Evolutionary conservation across 2,888 invertebrate genomes (phyloP), one percentile per base, ranked within the genome.

Genomic region (Bhutanitis thaidina): DNA sequence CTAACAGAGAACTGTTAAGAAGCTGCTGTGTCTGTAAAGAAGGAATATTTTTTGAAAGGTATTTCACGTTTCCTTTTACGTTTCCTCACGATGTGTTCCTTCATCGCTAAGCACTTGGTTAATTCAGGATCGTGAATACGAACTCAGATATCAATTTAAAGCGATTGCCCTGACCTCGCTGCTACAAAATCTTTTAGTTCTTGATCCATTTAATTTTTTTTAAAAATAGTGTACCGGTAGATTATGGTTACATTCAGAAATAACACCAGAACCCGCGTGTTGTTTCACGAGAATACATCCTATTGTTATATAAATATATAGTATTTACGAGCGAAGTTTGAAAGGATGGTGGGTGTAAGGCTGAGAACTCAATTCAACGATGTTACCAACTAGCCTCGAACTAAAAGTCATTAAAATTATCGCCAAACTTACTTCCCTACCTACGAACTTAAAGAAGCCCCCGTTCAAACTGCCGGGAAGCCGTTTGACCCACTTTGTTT

Each of bases 321-420:
- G n/a, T n/a, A 40, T 45, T 35, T 45, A 44, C 35, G 45, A 51
- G 46, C 9, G 12, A 37, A 41, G 32, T 20, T 46, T n/a, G 14
- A 37, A 37, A 37, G 27, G n/a, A n/a, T n/a, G n/a, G n/a, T n/a
- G n/a, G 16, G 39, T 35, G 16, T 13, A 20, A 35, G 39, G 41
- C 41, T 20, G 3, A 27, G 4, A 15, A 15, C 35, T 15, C 47
- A 37, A 14, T 27, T 37, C 27, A 8, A 16, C 47, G 44, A 10
- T 27, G 47, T 34, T 39, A 4, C 14, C 40, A 44, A 52, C 43
- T 50, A 54, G 54, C 49, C 43, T 3, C 49, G 51, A 62, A 63
- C 63, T 62, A 58, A 62, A 66, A 65, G 65, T 64, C 64, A 64
- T 67, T 66, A 65, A 67, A 67, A 67, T 67, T 65, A 67, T 64